Conservation (phyloP, 2,113 vertebrate species). For the Urocitellus parryii region DNA sequence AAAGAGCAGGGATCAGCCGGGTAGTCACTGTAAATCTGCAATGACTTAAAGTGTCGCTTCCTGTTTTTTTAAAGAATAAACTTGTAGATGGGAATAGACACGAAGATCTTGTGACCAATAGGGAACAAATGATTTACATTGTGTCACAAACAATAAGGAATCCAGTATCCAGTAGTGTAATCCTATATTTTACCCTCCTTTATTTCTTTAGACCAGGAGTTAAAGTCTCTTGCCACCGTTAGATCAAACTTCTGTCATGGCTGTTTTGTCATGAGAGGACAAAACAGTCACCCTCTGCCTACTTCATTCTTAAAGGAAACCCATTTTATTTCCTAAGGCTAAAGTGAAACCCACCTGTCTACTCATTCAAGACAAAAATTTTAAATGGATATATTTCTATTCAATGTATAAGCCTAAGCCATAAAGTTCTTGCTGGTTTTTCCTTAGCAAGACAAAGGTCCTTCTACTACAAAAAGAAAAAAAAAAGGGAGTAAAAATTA, state of each 20-base stretch:
- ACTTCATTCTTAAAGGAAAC: background rate
- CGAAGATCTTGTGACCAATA: slow-evolving; percentile 1
- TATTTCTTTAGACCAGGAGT: background rate
- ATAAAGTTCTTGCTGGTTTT: slow-evolving; percentile 49
- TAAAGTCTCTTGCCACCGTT: slow-evolving; percentile 33
- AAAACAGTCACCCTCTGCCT: background rate
- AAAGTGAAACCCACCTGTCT: background rate
- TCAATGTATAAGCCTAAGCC: slow-evolving; percentile 66
- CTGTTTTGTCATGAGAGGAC: background rate
- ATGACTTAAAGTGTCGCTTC: slow-evolving; percentile 85
- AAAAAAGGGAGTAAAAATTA: background rate
- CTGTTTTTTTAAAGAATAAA: slow-evolving; percentile 85
- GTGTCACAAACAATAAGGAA: slow-evolving; percentile 34
- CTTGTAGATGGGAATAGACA: slow-evolving; percentile 13
- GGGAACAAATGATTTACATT: slow-evolving; percentile 51
- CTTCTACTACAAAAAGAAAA: background rate
- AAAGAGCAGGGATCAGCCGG: slow-evolving; percentile 80
- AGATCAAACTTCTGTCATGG: background rate
- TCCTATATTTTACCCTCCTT: background rate
- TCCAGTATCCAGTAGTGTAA: background rate
- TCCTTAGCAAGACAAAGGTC: slow-evolving; percentile 71
- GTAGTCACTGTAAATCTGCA: slow-evolving; percentile 83
- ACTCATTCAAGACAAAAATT: background rate
- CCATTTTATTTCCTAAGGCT: background rate
- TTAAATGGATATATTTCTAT: slow-evolving; percentile 50